These are phyloP conservation scores for Pristionchus entomophagus DNA, from an alignment of 2,888 invertebrate species.

Conservation along the genomic window DNA sequence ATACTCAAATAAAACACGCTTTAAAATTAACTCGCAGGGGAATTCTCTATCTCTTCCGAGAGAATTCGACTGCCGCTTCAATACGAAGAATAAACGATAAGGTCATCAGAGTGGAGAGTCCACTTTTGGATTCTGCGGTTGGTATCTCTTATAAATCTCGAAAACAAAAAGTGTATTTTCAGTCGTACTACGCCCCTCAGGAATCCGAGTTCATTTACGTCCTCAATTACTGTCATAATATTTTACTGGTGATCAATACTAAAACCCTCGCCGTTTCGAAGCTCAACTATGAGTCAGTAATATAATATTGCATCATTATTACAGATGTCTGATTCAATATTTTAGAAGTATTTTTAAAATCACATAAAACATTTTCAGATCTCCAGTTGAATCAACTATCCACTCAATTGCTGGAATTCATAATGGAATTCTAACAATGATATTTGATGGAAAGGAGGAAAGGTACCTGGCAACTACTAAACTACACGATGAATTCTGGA, in stretches of 20 bases:
- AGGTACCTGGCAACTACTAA: background rate
- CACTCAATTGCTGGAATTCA: background rate
- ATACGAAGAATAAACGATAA: background rate
- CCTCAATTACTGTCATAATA: background rate
- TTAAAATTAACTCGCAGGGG: too few species aligned
- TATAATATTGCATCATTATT: too few species aligned
- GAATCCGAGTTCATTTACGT: too few species aligned
- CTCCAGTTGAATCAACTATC: background rate
- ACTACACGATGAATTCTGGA: background rate
- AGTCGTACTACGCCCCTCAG: too few species aligned
- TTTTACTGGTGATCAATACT: background rate
- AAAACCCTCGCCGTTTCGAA: background rate
- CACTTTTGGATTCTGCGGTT: background rate
- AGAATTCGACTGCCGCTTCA: too few species aligned
- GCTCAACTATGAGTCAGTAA: background rate
- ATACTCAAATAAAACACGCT: too few species aligned
- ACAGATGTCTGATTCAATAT: too few species aligned
- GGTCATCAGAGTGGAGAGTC: background rate
- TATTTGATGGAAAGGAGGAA: background rate
- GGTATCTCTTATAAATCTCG: too few species aligned
- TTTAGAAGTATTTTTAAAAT: too few species aligned
- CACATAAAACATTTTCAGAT: background rate
- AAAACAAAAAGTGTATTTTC: too few species aligned
- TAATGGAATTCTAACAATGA: background rate
- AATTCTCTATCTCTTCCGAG: too few species aligned